Percentiles rank a stretch among this genome's conserved stretches.
Conservation (phyloP, 2,113 vertebrate species). For the Notarius quadriscutis region DNA sequence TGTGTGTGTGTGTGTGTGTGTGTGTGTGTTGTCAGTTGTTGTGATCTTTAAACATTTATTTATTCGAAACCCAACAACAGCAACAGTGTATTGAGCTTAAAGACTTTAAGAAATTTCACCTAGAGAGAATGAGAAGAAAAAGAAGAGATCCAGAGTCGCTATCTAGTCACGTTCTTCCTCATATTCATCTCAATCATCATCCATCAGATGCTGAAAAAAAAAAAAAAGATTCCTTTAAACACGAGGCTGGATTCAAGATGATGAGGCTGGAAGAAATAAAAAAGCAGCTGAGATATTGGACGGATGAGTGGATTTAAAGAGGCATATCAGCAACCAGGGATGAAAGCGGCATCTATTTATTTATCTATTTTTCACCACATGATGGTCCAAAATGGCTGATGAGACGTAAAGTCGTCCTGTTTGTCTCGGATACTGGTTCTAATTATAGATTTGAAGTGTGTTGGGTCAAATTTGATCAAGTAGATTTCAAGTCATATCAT, state of each 20-base stretch:
- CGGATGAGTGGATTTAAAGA: constrained; percentile 60
- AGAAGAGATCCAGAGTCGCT: constrained; percentile 54
- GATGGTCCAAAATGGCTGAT: constrained; percentile 63
- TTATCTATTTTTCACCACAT: constrained; percentile 51
- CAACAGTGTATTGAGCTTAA: constrained; percentile 53
- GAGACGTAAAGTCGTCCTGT: neutral
- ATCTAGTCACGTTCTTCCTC: constrained; percentile 36
- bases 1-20: constrained; percentile 14
- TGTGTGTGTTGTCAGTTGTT: constrained; percentile 1
- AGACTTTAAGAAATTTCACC: constrained; percentile 75
- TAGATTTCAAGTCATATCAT: no score
- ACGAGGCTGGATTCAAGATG: constrained; percentile 66
- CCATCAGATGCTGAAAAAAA: constrained; percentile 79
- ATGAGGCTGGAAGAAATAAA: constrained; percentile 67
- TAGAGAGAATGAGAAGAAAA: constrained; percentile 43
- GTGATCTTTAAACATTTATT: constrained; percentile 37
- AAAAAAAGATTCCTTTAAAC: constrained; percentile 89
- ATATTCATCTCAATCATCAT: constrained; percentile 33
- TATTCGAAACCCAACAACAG: constrained; percentile 44
- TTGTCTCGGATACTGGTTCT: no score
- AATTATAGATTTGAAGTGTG: neutral
- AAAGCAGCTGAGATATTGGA: constrained; percentile 68
- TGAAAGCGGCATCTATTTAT: constrained; percentile 63
- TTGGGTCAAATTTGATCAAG: neutral
- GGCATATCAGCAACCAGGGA: constrained; percentile 67